Evolutionary conservation across 2,797 vertebrate species (phyloP), one percentile per base, ranked within the genome.

Genomic region (Cottoperca gobio): DNA sequence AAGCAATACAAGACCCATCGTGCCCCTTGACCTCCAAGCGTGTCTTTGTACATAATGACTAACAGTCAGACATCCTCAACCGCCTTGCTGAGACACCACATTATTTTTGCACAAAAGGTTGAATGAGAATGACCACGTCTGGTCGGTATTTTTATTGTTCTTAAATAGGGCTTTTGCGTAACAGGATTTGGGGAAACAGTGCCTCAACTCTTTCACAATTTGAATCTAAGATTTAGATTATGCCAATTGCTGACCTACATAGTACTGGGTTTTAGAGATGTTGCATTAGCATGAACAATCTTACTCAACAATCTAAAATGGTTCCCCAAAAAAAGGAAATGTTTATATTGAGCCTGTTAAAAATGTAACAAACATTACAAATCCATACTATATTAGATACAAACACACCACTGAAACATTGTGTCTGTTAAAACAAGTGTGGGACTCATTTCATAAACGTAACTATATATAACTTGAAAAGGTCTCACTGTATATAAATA

Each of bases 41-140:
- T 10, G n/a, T 77, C 68, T 86, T 39, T 50, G 45, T 39, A 57
- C 57, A 40, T 19, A 24, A 67, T 91, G 90, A 93, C 81, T 91
- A 86, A 93, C 61, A 82, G 84, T 90, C 89, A 89, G 85, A 81
- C 86, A 85, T 87, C 82, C 81, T 79, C 64, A 46, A 46, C 0
- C 0, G 28, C 12, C 11, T 37, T 79, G 86, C 90, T 88, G 86
- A 90, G 80, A 74, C 65, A 28, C 53, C 79, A 81, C 35, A 82
- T 75, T 76, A 75, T 28, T 45, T 83, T 66, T 43, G 48, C 46
- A 45, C 24, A 49, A 79, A 76, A 72, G 62, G 40, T 64, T 83
- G 65, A 62, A 33, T 21, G 52, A 70, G 28, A 70, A 68, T 62
- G 39, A 62, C 73, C 60, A 64, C 64, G 72, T 26, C 16, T 31